Percentiles rank a stretch among this genome's conserved stretches.
Conservation (phyloP, 2,888 invertebrate genomes). For the Mechanitis mazaeus region DNA sequence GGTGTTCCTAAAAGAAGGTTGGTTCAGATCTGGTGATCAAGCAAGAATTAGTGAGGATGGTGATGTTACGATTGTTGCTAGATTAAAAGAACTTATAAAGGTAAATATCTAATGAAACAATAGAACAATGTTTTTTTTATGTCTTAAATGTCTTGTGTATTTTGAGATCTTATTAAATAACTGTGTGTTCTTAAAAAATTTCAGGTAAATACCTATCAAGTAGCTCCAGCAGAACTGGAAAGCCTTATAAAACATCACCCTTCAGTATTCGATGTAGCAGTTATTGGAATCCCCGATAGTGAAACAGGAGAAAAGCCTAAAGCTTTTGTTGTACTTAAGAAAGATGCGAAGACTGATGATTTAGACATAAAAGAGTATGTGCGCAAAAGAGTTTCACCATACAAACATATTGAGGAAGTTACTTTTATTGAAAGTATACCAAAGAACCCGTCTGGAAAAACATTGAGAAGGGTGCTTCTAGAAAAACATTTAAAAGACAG, state of each 20-base stretch:
- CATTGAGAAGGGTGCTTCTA: slow-evolving; percentile 79
- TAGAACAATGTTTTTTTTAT: too few species aligned
- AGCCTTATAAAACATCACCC: slow-evolving; percentile 83
- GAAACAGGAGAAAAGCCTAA: slow-evolving; percentile 84
- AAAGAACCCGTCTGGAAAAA: slow-evolving; percentile 87
- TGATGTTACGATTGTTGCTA: slow-evolving; percentile 82
- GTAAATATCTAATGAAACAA: slow-evolving; percentile 39
- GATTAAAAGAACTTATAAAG: slow-evolving; percentile 90
- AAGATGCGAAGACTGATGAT: slow-evolving; percentile 55
- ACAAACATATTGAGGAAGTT: slow-evolving; percentile 84
- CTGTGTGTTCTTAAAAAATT: slow-evolving; percentile 12
- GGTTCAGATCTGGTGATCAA: slow-evolving; percentile 86
- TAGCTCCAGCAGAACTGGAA: slow-evolving; percentile 93
- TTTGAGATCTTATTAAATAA: too few species aligned
- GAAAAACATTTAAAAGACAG: slow-evolving; percentile 35
- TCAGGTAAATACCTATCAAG: slow-evolving; percentile 82
- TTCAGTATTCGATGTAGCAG: slow-evolving; percentile 86
- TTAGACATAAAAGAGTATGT: slow-evolving; percentile 79
- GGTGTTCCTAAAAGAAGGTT: slow-evolving; percentile 80
- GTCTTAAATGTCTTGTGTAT: not conserved
- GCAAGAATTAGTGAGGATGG: slow-evolving; percentile 80
- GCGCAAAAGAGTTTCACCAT: slow-evolving; percentile 81
- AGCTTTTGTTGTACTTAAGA: slow-evolving; percentile 81
- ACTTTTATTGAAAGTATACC: slow-evolving; percentile 82
- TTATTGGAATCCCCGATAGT: slow-evolving; percentile 84